These are phyloP conservation scores for Temnothorax unifasciatus DNA, from an alignment of 2,888 invertebrate genomes.

Conservation along the genomic window DNA sequence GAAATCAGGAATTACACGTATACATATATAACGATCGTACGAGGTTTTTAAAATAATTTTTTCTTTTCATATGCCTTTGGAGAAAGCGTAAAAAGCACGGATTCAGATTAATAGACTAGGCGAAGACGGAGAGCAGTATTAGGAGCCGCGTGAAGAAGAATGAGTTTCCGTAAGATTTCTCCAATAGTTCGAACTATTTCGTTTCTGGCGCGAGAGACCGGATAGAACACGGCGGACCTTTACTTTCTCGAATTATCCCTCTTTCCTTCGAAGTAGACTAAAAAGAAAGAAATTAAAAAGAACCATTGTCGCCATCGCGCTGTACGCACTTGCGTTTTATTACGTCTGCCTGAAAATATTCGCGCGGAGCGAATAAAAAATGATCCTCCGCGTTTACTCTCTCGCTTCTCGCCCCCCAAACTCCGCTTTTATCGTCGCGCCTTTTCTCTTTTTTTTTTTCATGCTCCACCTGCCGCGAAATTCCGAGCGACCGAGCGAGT, in stretches of 20 bases:
- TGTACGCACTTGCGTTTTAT: slow-evolving; percentile 48
- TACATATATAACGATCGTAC: background rate
- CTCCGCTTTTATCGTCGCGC: slow-evolving; percentile 15
- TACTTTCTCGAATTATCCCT: background rate
- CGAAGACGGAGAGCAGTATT: background rate
- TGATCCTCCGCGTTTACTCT: slow-evolving; percentile 26
- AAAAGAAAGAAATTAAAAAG: slow-evolving; percentile 30
- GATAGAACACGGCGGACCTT: background rate
- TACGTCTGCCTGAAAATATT: slow-evolving; percentile 49
- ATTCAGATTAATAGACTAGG: slow-evolving; percentile 25
- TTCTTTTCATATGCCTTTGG: background rate
- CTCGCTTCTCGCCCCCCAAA: background rate
- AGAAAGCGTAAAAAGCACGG: background rate
- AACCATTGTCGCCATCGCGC: background rate
- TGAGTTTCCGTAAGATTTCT: slow-evolving; percentile 29
- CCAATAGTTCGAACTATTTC: background rate
- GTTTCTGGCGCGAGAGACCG: background rate
- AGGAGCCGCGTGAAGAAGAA: background rate
- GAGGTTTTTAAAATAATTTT: background rate
- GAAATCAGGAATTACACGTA: background rate
- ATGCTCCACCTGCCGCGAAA: slow-evolving; percentile 60
- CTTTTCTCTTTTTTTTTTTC: slow-evolving; percentile 16
- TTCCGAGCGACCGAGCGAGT: slow-evolving; percentile 58
- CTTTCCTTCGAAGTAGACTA: background rate
- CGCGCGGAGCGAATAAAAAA: slow-evolving; percentile 47